Conservation (phyloP, 2,113 vertebrate genomes). For the Scatophagus argus region DNA sequence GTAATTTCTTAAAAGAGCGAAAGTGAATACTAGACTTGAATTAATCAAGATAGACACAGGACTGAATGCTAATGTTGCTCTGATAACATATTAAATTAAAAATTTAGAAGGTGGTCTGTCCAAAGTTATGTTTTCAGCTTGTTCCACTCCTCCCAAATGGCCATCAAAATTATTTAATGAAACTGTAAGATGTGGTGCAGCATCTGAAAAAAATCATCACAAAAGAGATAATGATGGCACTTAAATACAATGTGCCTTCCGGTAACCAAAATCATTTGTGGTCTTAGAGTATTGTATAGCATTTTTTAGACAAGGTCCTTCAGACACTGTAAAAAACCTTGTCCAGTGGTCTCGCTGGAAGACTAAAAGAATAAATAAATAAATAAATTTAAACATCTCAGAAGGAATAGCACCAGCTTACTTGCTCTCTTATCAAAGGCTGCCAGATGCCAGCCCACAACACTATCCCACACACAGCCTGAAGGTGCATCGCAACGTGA, state of each 20-base stretch:
- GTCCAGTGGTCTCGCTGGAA: slow-evolving; percentile 41
- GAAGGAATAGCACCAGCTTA: slow-evolving; percentile 68
- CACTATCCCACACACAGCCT: slow-evolving; percentile 79
- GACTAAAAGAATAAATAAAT: not conserved
- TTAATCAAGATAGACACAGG: not conserved
- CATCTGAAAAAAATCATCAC: not conserved
- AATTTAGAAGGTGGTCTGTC: not conserved
- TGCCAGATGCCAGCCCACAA: slow-evolving; percentile 82
- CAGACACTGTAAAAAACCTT: slow-evolving; percentile 37
- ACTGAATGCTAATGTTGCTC: no score
- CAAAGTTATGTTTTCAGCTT: not conserved
- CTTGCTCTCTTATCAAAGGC: slow-evolving; percentile 79
- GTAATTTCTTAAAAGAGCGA: no score
- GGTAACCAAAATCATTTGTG: not conserved
- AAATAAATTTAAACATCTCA: slow-evolving; percentile 58
- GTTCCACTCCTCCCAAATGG: not conserved
- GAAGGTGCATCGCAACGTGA: slow-evolving; percentile 75
- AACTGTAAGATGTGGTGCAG: not conserved
- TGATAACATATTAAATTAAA: not conserved
- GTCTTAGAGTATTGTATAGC: slow-evolving; percentile 14
- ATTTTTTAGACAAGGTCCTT: slow-evolving; percentile 54
- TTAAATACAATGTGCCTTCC: not conserved
- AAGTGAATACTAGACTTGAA: no score
- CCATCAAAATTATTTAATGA: slow-evolving; percentile 1
- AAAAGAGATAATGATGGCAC: slow-evolving; percentile 13